Percentiles rank a stretch among this genome's conserved stretches.
Evolutionary conservation across 1,140 invertebrate species (phyloP).

Genomic region (Zaprionus gabonicus): DNA sequence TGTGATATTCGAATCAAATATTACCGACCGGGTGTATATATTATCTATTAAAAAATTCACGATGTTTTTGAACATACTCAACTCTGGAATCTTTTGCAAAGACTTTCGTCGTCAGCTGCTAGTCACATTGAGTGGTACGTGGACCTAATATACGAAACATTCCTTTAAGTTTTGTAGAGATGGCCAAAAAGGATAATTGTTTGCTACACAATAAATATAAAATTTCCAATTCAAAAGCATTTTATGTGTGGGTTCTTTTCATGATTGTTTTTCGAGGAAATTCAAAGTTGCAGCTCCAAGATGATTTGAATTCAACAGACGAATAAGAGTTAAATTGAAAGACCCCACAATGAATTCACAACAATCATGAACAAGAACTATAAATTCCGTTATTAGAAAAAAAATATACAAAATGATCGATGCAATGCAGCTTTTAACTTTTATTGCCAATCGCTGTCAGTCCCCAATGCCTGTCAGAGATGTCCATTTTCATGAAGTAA

Average conservation of each 20-base stretch:
- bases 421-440: not conserved
- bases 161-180: not conserved
- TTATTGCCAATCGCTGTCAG: not conserved
- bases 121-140: constrained; percentile 73
- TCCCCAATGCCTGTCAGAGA: not conserved
- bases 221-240: too few species aligned
- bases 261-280: too few species aligned
- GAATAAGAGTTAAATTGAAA: too few species aligned
- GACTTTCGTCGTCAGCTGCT: constrained; percentile 69
- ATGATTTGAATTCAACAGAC: too few species aligned
- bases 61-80: constrained; percentile 60
- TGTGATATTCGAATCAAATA: constrained; percentile 57
- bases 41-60: not conserved
- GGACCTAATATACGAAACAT: not conserved
- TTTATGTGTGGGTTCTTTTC: too few species aligned
- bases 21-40: not conserved
- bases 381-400: not conserved
- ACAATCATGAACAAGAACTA: not conserved
- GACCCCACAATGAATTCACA: not conserved
- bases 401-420: not conserved
- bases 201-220: too few species aligned
- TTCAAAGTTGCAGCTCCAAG: too few species aligned
- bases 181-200: not conserved
- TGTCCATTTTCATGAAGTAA: not conserved
- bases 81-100: constrained; percentile 58